Base-by-base conservation (phyloP, 2,888 invertebrate genomes). In the Agriopis marginaria region DNA sequence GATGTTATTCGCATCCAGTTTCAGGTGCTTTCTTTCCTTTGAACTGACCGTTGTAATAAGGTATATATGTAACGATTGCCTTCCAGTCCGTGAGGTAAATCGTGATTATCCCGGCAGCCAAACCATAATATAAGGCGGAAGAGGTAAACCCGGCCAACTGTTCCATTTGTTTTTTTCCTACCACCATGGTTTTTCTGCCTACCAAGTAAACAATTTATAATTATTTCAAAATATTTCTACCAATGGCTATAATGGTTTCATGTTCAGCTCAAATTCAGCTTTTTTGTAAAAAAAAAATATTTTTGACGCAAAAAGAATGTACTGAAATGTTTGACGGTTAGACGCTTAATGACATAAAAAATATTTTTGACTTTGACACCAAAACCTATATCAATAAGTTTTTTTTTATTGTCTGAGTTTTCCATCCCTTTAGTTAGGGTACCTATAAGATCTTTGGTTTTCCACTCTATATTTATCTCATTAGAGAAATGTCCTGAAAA, bases 1-100 rank as follows among this genome's bases (percentile, higher is more conserved):
- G 1, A 54, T 51, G 39, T 59, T 60, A 73, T 32, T 76, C 68
- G 55, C 77, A 77, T 23, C 66, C 77, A 51, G 68, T 10, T 49
- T 53, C 53, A 32, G 14, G 12, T 54, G 74, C 76, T 47, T 72
- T 73, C 58, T 72, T 56, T 85, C 82, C 67, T 87, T 56, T 84
- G 74, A 95, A 97, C 89, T 97, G 96, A 44, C 95, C 94, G 80
- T 96, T 96, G 86, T 97, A 97, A 86, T 95, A 96, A 7, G 98
- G 98, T 63, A 98, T 86, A 83, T 95, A 96, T 74, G 95, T 95
- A 42, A 96, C 91, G 12, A 97, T 86, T 10, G 94, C 81, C 85
- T 96, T 96, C 97, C 97, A 98, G 79, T 98, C 97, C 0, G 97
- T 97, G 62, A 96, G 87, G 84, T 97, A 98, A 1, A 96, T 79